phyloP scores from a whole-genome alignment of 2,113 vertebrate genomes.

The Merops nubicus region DNA sequence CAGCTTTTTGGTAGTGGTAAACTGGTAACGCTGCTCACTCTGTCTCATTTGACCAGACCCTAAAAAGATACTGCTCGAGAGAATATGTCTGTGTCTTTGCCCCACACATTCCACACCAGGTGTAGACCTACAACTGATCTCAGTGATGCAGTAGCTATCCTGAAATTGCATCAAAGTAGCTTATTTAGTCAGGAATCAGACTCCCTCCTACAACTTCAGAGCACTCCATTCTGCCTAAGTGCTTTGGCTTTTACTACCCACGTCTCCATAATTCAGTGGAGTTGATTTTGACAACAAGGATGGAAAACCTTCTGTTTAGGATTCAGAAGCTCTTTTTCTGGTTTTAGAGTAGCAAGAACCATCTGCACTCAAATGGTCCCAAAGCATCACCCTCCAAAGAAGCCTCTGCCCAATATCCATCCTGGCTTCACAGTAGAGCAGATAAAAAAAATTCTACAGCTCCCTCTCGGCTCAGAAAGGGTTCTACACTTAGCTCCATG shows the following conservation, averaged over 20 bases:
- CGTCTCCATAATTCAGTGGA: not conserved
- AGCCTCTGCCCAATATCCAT: not conserved
- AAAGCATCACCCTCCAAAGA: not conserved
- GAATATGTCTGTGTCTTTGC: not conserved
- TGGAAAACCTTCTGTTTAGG: not conserved
- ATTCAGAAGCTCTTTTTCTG: not conserved
- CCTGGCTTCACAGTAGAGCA: not conserved
- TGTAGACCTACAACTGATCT: not conserved
- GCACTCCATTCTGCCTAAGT: not conserved
- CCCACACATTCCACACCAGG: not conserved
- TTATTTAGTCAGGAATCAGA: not conserved
- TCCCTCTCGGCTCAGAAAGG: slow-evolving; percentile 33
- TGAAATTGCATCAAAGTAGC: not conserved
- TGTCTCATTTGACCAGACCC: not conserved
- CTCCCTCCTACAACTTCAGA: not conserved
- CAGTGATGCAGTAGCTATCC: not conserved
- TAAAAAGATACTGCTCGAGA: not conserved
- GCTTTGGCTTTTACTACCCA: not conserved
- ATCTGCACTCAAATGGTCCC: not conserved
- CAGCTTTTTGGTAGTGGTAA: not conserved
- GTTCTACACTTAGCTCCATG: not conserved
- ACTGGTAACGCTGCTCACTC: not conserved
- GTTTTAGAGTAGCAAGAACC: not conserved
- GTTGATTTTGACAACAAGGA: not conserved
- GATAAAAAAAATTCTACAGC: not conserved